Evolutionary conservation across 2,888 invertebrate species (phyloP).

Genomic region (Pachydiplax longipennis): DNA sequence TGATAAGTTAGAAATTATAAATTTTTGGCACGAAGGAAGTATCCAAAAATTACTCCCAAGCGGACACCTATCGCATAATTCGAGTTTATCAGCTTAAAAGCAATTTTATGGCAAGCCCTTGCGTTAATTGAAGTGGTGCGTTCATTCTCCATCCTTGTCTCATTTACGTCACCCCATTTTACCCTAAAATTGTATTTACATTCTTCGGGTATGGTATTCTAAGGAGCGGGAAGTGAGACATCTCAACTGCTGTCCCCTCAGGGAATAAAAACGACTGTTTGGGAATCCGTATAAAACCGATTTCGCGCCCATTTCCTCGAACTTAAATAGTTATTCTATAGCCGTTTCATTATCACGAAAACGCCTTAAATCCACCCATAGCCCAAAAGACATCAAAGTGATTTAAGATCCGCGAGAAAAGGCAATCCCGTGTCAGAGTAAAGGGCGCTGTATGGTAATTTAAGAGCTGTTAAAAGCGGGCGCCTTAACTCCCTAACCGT

Average conservation of each 20-base stretch:
- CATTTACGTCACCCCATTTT: background rate
- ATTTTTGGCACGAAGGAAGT: no score
- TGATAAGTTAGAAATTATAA: no score
- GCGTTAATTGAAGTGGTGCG: background rate
- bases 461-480: background rate
- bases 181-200: background rate
- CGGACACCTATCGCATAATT: no score
- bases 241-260: background rate
- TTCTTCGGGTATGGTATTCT: background rate
- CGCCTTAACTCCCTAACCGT: slow-evolving; percentile 2
- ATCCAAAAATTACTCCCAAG: no score
- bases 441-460: slow-evolving; percentile 23
- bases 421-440: slow-evolving; percentile 8
- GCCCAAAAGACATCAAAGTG: slow-evolving; percentile 32
- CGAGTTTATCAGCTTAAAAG: no score
- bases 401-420: background rate
- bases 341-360: slow-evolving; percentile 1
- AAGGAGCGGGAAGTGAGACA: background rate
- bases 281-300: slow-evolving; percentile 9
- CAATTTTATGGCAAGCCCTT: no score
- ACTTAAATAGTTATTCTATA: slow-evolving; percentile 18
- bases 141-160: background rate
- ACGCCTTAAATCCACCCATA: background rate
- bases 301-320: background rate
- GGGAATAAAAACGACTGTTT: background rate